Evolutionary conservation across 2,113 vertebrate genomes (phyloP), one percentile per base, ranked within the genome.

Genomic region (Geococcyx californianus): DNA sequence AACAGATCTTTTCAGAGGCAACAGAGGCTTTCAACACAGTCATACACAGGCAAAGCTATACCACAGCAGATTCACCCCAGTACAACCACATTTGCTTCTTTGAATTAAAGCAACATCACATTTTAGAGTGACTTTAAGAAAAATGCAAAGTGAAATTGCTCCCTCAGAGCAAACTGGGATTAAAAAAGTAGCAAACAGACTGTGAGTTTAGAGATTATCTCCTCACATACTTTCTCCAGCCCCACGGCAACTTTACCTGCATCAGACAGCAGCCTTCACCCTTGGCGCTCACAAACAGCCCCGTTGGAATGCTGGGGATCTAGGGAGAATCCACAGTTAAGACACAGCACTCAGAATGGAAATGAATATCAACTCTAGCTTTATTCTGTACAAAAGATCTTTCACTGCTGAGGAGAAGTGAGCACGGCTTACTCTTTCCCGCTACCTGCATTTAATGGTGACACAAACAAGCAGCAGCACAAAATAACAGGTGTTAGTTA

Each of bases 241-340:
- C 66, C 63, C 1, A 3, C 0, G 25, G 34, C 14, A 72, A 23
- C 29, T 92, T 96, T 98, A 99, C 99, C 99, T 99, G 99, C 98
- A 99, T 98, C 91, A 99, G 98, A 79, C 99, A 99, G 97, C 99
- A 99, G 95, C 99, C 99, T 93, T 99, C 99, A 24, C 99, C 99
- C 96, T 98, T 99, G 94, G 99, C 99, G 3, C 99, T 99, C 96
- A 99, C 99, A 83, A 99, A 99, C 93, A 99, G 98, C 60, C 99
- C 99, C 3, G 99, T 99, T 55, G 99, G 99, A 89, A 99, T 99
- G 90, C 98, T 99, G 90, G 99, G 99, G 78, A 99, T 99, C 99
- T 99, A 97, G 54, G 89, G 91, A 97, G 21, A 42, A 78, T 25
- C 31, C 94, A 94, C 63, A 97, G 60, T 68, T 75, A 85, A 92